Base-by-base conservation (phyloP, 2,888 invertebrate species). In the Ennomos quercinarius region DNA sequence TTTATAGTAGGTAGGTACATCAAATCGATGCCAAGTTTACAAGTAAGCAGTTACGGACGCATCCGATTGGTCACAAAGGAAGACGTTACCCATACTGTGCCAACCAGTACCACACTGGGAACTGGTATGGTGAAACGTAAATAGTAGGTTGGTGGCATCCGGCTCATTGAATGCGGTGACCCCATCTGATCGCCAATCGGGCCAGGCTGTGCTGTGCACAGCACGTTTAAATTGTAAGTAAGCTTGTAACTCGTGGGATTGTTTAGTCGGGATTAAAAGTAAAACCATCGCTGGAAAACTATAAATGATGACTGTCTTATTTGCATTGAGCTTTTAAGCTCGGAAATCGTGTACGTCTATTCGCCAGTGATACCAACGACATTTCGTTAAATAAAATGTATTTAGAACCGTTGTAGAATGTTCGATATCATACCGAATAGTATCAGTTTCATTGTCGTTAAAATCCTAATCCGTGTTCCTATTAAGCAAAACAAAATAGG, bases 161-260 rank as follows among this genome's bases (percentile, higher is more conserved):
- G 91, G 86, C 88, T 90, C 86, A 91, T 91, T 91, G 88, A 91
- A 91, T 89, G 86, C 89, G 89, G 85, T 91, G 91, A 91, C 91
- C 91, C 85, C 91, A 91, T 91, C 90, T 91, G 91, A 91, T 91
- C 87, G 83, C 71, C 74, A 81, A 83, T 84, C 70, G 80, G 76
- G 83, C 82, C 83, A 34, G 12, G 48, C 35, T 45, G 37, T 38
- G 48, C 35, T 45, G 37, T 38, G 27, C 39, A 36, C 71, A 78
- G 74, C 79, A 84, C 84, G 87, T 83, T 85, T 77, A 77, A 77
- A 27, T 27, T 27, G 27, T 6, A 27, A 27, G 27, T 27, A 3
- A 81, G 36, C 56, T 48, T 60, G 56, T 64, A 71, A 72, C 71
- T 50, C 64, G 68, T 65, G 70, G 67, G 58, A 71, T 67, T 68